Evolutionary conservation across 2,888 invertebrate species (phyloP).

Genomic region (Eudemis profundana): DNA sequence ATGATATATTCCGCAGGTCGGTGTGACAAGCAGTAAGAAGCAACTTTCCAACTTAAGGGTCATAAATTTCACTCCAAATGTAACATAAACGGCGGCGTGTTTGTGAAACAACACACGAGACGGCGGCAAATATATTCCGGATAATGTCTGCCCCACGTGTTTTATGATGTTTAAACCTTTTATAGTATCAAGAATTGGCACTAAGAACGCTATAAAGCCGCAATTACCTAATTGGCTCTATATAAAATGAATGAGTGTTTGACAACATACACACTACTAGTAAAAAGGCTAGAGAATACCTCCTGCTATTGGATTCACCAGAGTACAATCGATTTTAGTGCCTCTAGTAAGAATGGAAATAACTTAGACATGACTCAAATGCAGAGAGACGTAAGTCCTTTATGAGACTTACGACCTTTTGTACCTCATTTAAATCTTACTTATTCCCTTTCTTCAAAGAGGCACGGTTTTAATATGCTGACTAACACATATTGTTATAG

Average conservation of each 20-base stretch:
- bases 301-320: background rate
- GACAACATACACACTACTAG: no score
- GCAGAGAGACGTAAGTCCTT: no score
- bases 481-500: no score
- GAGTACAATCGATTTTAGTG: no score
- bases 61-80: conserved; percentile 53
- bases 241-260: background rate
- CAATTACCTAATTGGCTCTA: conserved; percentile 13
- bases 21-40: conserved; percentile 47
- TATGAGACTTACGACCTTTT: no score
- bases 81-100: conserved; percentile 46
- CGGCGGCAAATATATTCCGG: conserved; percentile 20
- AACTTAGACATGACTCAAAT: no score
- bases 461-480: no score
- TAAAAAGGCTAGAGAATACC: no score
- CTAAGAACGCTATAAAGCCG: background rate
- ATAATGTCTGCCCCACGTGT: conserved; percentile 27
- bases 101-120: conserved; percentile 36
- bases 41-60: conserved; percentile 47
- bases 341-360: no score
- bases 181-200: conserved; percentile 33
- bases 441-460: no score
- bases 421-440: no score
- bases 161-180: conserved; percentile 40
- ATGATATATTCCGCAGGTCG: conserved; percentile 17